Evolutionary conservation across 1,140 invertebrate species (phyloP).

Genomic region (Eupristina koningsbergeri): DNA sequence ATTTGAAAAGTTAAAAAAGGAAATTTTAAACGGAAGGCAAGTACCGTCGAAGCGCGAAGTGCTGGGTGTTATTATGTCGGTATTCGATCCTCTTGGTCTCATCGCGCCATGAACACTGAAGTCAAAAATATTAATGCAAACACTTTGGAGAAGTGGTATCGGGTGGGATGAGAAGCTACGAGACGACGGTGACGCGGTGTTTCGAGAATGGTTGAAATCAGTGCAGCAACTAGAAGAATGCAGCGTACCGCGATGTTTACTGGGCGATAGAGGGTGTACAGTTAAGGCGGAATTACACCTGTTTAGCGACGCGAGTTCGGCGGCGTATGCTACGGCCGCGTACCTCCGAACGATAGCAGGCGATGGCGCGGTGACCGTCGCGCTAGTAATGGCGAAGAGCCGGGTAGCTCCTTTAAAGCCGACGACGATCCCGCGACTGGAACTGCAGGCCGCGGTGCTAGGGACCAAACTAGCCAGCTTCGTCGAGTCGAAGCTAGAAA

Average conservation of each 20-base stretch:
- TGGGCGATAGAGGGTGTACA: too few relatives aligned
- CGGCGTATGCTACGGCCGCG: too few relatives aligned
- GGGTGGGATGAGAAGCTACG: neutral
- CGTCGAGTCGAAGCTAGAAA: neutral
- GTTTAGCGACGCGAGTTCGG: neutral
- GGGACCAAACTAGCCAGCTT: slow-evolving; percentile 13
- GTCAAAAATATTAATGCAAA: slow-evolving; percentile 62
- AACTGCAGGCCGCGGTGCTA: slow-evolving; percentile 62
- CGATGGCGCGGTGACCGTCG: neutral
- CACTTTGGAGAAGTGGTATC: neutral
- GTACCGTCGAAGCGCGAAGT: too few relatives aligned
- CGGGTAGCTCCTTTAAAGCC: slow-evolving; percentile 61
- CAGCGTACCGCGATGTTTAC: too few relatives aligned
- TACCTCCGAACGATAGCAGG: neutral
- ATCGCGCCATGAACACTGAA: slow-evolving; percentile 62
- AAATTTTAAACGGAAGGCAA: too few relatives aligned
- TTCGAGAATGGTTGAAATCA: neutral
- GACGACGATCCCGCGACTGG: slow-evolving; percentile 62
- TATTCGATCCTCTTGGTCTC: slow-evolving; percentile 57
- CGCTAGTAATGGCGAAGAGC: slow-evolving; percentile 49
- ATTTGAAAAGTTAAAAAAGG: too few relatives aligned
- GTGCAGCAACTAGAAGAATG: too few relatives aligned
- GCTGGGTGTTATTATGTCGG: too few relatives aligned
- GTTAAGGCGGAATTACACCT: neutral
- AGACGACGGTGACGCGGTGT: neutral